Conservation (phyloP, 92 coral and sea anemone species). For the Palythoa grandiflora region DNA sequence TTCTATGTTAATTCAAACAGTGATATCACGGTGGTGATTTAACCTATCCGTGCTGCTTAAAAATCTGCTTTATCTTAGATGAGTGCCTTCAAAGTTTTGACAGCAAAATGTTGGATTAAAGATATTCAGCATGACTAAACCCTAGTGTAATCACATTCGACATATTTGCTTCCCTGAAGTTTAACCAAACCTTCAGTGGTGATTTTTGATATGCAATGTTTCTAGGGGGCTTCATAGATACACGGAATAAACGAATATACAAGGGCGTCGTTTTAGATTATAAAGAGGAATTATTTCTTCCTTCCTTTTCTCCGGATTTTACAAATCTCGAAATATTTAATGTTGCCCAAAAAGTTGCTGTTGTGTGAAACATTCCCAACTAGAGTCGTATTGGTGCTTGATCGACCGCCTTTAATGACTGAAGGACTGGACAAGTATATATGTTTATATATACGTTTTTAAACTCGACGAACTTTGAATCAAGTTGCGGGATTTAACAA, state of each 20-base stretch:
- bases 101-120: background rate
- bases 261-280: constrained; percentile 29
- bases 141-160: background rate
- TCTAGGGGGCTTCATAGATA: background rate
- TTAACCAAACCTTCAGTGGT: background rate
- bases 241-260: constrained; percentile 6
- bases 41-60: background rate
- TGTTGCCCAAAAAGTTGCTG: background rate
- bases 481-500: background rate
- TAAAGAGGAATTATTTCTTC: background rate
- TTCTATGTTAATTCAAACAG: background rate
- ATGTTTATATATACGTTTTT: background rate
- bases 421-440: background rate
- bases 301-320: background rate
- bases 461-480: background rate
- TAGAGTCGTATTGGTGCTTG: background rate
- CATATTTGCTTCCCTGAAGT: background rate
- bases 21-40: background rate
- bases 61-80: background rate
- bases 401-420: background rate
- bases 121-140: background rate
- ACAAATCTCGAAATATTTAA: background rate
- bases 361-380: background rate
- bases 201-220: background rate
- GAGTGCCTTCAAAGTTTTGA: background rate